Percentiles rank a stretch among this genome's conserved stretches.
phyloP scores from a whole-genome alignment of 2,888 invertebrate species.

The Dyspetes luteomarginatus region DNA sequence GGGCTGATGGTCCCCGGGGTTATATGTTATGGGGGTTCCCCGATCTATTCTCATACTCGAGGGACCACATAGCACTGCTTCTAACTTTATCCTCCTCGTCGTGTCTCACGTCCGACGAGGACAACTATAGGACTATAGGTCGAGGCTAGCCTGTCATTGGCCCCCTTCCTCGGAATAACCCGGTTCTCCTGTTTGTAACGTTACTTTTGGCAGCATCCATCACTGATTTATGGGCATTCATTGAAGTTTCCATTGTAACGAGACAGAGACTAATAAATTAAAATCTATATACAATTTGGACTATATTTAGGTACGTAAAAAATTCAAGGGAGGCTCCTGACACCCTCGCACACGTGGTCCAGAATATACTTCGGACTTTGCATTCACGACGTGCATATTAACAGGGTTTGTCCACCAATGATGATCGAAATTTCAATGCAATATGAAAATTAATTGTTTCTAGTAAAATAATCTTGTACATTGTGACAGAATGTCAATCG shows the following conservation, averaged over 20 bases:
- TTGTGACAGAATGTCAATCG: no score
- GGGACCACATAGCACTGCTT: constrained; percentile 73
- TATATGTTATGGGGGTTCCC: constrained; percentile 68
- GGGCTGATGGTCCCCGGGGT: constrained; percentile 68
- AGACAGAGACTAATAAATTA: constrained; percentile 50
- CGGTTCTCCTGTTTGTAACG: no score
- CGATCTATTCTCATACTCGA: constrained; percentile 70
- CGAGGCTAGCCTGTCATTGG: constrained; percentile 31
- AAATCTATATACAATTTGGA: background rate
- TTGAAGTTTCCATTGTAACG: constrained; percentile 84
- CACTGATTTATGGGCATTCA: constrained; percentile 86
- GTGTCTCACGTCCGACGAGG: constrained; percentile 26
- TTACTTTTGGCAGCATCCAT: constrained; percentile 63
- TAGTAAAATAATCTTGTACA: no score
- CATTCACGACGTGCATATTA: no score
- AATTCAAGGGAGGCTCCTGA: no score
- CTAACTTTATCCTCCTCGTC: constrained; percentile 69
- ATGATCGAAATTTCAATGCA: no score
- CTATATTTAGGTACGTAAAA: no score
- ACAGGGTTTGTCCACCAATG: no score
- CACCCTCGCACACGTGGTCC: no score
- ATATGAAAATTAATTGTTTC: no score
- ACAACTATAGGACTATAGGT: background rate
- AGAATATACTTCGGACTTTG: no score
- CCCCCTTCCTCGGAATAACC: constrained; percentile 9